Conservation (phyloP, 2,888 invertebrate species). For the Phalangium opilio region DNA sequence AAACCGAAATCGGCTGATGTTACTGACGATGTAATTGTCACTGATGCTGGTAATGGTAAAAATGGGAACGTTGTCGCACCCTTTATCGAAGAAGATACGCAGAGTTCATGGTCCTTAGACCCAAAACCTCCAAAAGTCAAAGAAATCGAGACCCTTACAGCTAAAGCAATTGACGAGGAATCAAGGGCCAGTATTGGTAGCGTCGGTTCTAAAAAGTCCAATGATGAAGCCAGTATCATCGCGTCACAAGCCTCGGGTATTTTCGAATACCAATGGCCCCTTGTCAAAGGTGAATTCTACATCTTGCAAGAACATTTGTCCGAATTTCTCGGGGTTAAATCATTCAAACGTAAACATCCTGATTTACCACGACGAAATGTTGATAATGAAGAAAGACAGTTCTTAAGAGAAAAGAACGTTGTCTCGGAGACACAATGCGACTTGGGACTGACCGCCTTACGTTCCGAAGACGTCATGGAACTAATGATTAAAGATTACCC, state of each 20-base stretch:
- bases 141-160: conserved; percentile 2
- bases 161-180: conserved; percentile 9
- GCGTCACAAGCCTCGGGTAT: conserved; percentile 14
- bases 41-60: too few relatives aligned
- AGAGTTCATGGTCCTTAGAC: conserved; percentile 16
- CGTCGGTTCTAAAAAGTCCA: conserved; percentile 11
- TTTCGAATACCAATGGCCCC: conserved; percentile 87
- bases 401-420: conserved; percentile 60
- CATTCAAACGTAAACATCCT: conserved; percentile 92
- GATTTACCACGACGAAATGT: conserved; percentile 66
- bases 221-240: conserved; percentile 4
- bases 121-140: conserved; percentile 7
- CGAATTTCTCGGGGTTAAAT: conserved; percentile 83
- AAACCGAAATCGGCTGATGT: too few relatives aligned
- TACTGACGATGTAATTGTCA: too few relatives aligned
- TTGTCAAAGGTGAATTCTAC: conserved; percentile 23
- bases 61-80: conserved; percentile 2
- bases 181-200: conserved; percentile 15
- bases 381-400: conserved; percentile 80
- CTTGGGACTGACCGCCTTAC: conserved; percentile 78
- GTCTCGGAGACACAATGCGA: conserved; percentile 81
- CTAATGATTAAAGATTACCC: conserved; percentile 62
- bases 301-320: conserved; percentile 80
- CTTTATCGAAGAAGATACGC: conserved; percentile 16
- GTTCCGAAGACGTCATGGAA: conserved; percentile 82